Conservation (phyloP, 2,797 vertebrate genomes). For the Chiloscyllium punctatum region DNA sequence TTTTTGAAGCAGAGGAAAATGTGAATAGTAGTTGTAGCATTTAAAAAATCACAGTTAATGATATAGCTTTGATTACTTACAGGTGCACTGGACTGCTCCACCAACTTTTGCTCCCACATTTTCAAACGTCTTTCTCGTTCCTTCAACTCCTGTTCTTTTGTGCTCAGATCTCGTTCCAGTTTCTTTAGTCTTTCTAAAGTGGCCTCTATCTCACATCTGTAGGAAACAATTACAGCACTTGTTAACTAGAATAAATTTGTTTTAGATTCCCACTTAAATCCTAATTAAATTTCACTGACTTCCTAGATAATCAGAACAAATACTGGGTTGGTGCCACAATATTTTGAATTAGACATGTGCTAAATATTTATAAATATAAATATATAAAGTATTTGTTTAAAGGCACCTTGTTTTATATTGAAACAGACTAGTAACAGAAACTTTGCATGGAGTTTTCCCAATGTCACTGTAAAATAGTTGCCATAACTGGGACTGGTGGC, state of each 20-base stretch:
- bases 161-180: constrained; percentile 95
- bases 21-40: neutral
- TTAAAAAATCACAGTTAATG: neutral
- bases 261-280: constrained; percentile 46
- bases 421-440: neutral
- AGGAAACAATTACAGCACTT: constrained; percentile 36
- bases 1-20: neutral
- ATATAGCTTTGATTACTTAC: constrained; percentile 63
- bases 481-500: neutral
- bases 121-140: constrained; percentile 83
- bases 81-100: constrained; percentile 88
- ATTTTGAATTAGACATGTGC: neutral
- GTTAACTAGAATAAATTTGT: constrained; percentile 43
- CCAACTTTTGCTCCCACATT: constrained; percentile 96
- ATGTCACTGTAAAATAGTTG: neutral
- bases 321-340: neutral
- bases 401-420: neutral
- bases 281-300: constrained; percentile 46
- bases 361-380: neutral
- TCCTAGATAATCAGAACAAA: neutral
- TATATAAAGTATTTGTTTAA: neutral
- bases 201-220: constrained; percentile 93
- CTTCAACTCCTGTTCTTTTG: constrained; percentile 93
- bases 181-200: constrained; percentile 94
- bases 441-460: neutral